Evolutionary conservation across 2,888 invertebrate genomes (phyloP), one percentile per base, ranked within the genome.

Genomic region (Parascotia fuliginaria): DNA sequence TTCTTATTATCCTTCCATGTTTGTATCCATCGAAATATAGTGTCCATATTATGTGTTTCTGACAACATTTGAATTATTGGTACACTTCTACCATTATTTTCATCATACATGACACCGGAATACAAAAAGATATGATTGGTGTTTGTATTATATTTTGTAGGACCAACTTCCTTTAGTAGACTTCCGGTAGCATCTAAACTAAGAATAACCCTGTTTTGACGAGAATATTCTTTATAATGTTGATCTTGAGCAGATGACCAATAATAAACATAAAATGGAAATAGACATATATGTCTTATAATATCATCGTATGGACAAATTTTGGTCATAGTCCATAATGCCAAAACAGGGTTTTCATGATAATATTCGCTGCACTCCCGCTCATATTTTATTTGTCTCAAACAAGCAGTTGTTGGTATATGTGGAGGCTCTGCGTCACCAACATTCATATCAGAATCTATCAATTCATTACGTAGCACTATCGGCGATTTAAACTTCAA

Each of bases 161-260:
- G 16, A 6, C 11, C 29, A 29, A 16, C 16, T 29, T 29, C 39
- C 9, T 39, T 39, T 15, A 39, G 7, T 9, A 39, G 11, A 16
- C 29, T 39, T 11, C 39, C 39, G 4, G 39, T 39, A 11, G 39
- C 39, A 39, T 39, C 29, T 9, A 38, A 27, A 27, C 27, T 27
- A 13, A 38, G 24, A 27, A 38, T 27, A 15, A 42, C 33, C 0
- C 13, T 9, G 13, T 16, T 38, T 27, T 38, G 14, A 14, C 9
- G 1, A n/a, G 9, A 9, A 16, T 16, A 34, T 16, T 34, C 16
- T 16, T 16, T 34, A 9, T 34, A 34, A 16, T 34, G 16, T 34
- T 7, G 9, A 16, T 34, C 33, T 34, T 32, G 34, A 27, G 29
- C 15, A 9, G 16, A 9, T n/a, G 33, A 34, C 33, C 33, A 34